Evolutionary conservation across 2,113 vertebrate species (phyloP).

Genomic region (Burhinus bistriatus): DNA sequence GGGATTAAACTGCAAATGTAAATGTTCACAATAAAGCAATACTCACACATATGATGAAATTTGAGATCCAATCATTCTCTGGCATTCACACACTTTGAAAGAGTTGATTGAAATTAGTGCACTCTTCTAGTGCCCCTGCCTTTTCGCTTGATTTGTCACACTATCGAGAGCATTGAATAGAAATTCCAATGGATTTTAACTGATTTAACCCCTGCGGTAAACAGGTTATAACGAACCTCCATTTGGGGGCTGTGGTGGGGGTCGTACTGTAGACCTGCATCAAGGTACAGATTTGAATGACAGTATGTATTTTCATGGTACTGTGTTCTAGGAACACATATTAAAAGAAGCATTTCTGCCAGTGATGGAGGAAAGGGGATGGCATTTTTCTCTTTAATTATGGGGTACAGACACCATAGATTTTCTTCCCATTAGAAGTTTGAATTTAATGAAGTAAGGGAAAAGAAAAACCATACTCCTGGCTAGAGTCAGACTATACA

Average conservation of each 20-base stretch:
- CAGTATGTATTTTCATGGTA: neutral
- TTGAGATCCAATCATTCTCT: conserved; percentile 48
- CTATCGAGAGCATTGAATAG: neutral
- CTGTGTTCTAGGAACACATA: neutral
- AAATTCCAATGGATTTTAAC: conserved; percentile 56
- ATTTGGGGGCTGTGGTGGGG: neutral
- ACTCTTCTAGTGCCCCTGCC: conserved; percentile 40
- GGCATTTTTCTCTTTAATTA: neutral
- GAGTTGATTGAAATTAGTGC: conserved; percentile 64
- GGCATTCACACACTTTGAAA: conserved; percentile 48
- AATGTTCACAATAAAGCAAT: conserved; percentile 62
- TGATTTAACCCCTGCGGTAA: conserved; percentile 15
- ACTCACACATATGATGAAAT: conserved; percentile 58
- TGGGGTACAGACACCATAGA: neutral
- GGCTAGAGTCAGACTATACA: neutral
- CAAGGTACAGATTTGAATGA: neutral
- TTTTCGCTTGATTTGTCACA: conserved; percentile 43
- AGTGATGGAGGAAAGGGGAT: neutral
- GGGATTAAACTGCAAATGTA: conserved; percentile 60
- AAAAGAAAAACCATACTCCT: neutral
- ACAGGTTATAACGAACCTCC: neutral
- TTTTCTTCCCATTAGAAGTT: neutral
- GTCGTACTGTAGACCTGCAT: neutral
- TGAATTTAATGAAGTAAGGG: neutral
- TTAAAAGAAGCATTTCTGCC: neutral